A percentile compares a stretch with the other conserved stretches of the same genome.
Evolutionary conservation across 2,888 invertebrate species (phyloP).

Genomic region (Cryptocephalus moraei): DNA sequence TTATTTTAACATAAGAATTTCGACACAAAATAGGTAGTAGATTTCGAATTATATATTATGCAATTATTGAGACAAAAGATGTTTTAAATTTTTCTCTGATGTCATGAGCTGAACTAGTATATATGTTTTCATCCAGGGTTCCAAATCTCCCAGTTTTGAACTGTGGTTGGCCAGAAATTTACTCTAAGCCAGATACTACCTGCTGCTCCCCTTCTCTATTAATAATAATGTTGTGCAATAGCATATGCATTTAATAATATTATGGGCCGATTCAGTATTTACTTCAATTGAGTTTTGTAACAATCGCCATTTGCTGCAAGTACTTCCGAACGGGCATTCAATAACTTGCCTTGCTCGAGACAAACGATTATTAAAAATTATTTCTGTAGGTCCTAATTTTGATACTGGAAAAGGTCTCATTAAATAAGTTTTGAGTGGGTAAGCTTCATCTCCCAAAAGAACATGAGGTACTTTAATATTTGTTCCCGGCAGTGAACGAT

Average conservation of each 20-base stretch:
- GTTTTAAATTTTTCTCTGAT: slow-evolving; percentile 6
- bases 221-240: slow-evolving; percentile 10
- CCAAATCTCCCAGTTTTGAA: slow-evolving; percentile 4
- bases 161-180: slow-evolving; percentile 4
- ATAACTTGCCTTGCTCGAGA: slow-evolving; percentile 8
- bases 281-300: slow-evolving; percentile 8
- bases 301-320: slow-evolving; percentile 8
- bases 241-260: slow-evolving; percentile 8
- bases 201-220: slow-evolving; percentile 9
- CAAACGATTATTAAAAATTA: slow-evolving; percentile 7
- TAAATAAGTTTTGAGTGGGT: slow-evolving; percentile 14
- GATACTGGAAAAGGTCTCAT: slow-evolving; percentile 8
- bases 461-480: slow-evolving; percentile 12
- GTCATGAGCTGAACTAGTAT: slow-evolving; percentile 3
- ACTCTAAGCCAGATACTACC: slow-evolving; percentile 3
- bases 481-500: slow-evolving; percentile 9
- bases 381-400: slow-evolving; percentile 4
- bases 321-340: slow-evolving; percentile 10
- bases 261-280: slow-evolving; percentile 5
- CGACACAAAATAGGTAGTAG: neutral
- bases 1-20: too few relatives aligned
- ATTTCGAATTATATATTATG: slow-evolving; percentile 2
- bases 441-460: slow-evolving; percentile 14
- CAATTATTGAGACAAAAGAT: slow-evolving; percentile 5
- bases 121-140: slow-evolving; percentile 5